Percentiles rank a stretch among this genome's conserved stretches.
These are phyloP conservation scores for Zosterops lateralis DNA, from an alignment of 2,113 vertebrate species.

Conservation along the genomic window DNA sequence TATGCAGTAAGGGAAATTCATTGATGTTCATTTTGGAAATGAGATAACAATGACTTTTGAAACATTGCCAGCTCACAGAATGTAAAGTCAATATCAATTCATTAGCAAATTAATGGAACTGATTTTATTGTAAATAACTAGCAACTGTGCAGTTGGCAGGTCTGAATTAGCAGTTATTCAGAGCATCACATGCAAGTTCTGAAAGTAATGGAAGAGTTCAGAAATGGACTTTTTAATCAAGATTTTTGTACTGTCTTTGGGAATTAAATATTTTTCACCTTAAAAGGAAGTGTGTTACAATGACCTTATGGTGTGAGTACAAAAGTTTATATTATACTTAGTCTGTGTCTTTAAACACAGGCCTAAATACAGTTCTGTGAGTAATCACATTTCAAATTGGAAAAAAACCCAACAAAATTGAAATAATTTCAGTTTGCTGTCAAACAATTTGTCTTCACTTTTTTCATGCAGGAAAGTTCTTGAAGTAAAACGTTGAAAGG, in stretches of 20 bases:
- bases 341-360: not conserved
- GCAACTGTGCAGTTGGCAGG: not conserved
- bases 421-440: not conserved
- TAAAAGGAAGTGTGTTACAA: not conserved
- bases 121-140: slow-evolving; percentile 58
- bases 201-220: not conserved
- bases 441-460: not conserved
- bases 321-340: not conserved
- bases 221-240: not conserved
- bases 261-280: not conserved
- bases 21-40: slow-evolving; percentile 47
- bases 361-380: not conserved
- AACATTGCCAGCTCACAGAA: slow-evolving; percentile 29
- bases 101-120: slow-evolving; percentile 62
- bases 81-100: slow-evolving; percentile 64
- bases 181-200: not conserved
- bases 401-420: fast-evolving
- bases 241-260: not conserved
- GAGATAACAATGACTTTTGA: slow-evolving; percentile 56
- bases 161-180: not conserved
- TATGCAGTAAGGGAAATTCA: slow-evolving; percentile 12
- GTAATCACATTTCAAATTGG: not conserved
- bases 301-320: not conserved
- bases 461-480: not conserved
- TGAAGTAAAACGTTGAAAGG: not conserved